Conservation (phyloP, 2,888 invertebrate genomes). For the Morpho deidamia region DNA sequence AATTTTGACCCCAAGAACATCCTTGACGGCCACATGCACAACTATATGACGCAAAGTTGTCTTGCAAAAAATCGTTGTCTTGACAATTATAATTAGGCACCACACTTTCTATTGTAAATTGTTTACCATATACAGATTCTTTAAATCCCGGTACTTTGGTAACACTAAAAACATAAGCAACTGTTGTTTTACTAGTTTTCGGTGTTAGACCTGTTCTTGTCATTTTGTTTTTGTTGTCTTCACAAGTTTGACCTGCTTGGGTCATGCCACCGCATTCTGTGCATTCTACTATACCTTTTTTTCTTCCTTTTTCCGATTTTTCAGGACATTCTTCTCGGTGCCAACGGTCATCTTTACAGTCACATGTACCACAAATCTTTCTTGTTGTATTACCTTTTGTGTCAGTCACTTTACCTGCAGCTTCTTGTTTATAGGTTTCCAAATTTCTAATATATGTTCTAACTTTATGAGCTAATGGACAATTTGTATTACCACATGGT, state of each 20-base stretch:
- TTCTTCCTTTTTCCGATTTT: conserved; percentile 23
- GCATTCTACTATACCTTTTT: conserved; percentile 34
- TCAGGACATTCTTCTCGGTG: conserved; percentile 57
- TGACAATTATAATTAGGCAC: conserved; percentile 26
- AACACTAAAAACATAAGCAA: conserved; percentile 45
- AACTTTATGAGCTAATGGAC: conserved; percentile 63
- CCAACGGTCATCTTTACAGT: conserved; percentile 60
- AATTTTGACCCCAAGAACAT: conserved; percentile 17
- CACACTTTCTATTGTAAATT: conserved; percentile 41
- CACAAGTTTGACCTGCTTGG: conserved; percentile 49
- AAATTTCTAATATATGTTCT: conserved; percentile 58
- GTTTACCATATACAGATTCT: conserved; percentile 38
- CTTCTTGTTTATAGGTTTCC: conserved; percentile 51
- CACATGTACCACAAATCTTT: conserved; percentile 60
- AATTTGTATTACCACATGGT: conserved; percentile 66
- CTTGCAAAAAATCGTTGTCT: conserved; percentile 10
- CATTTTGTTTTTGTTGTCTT: conserved; percentile 42
- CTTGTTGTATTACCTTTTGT: conserved; percentile 35
- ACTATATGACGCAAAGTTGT: conserved; percentile 15
- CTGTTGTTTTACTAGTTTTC: conserved; percentile 38
- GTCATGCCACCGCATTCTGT: conserved; percentile 48
- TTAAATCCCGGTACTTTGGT: conserved; percentile 40
- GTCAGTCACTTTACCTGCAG: conserved; percentile 33
- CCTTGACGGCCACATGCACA: conserved; percentile 33
- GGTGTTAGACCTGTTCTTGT: conserved; percentile 47